Conservation (phyloP, 1,140 invertebrate genomes). For the Drosophila ambigua region DNA sequence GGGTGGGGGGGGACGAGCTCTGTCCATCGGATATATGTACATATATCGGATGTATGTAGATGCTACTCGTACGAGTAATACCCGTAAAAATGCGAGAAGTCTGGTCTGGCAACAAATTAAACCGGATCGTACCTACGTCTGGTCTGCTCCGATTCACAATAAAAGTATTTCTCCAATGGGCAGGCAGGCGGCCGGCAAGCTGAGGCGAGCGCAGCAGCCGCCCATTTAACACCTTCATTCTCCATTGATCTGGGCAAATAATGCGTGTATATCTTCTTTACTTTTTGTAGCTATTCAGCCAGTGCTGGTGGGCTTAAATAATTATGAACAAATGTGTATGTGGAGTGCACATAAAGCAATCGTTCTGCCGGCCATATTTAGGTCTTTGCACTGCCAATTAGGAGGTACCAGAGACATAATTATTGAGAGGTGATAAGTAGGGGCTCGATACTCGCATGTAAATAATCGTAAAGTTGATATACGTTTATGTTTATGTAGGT, state of each 20-base stretch:
- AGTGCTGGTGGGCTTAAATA: conserved; percentile 11
- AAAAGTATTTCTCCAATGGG: conserved; percentile 8
- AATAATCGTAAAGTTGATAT: neutral
- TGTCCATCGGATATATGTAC: neutral
- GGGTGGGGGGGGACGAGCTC: neutral
- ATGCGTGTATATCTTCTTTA: conserved; percentile 21
- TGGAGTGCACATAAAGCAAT: conserved; percentile 24
- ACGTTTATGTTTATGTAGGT: neutral
- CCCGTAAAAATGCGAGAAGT: neutral
- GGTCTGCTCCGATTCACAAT: conserved; percentile 27
- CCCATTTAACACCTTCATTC: conserved; percentile 49
- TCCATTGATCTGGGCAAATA: conserved; percentile 43
- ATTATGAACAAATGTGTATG: conserved; percentile 28
- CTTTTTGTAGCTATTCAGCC: neutral
- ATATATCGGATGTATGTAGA: no score
- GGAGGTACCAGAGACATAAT: conserved; percentile 35
- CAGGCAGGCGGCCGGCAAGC: neutral
- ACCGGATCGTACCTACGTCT: neutral
- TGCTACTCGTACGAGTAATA: no score
- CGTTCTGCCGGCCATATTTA: conserved; percentile 9
- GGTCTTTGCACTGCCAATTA: conserved; percentile 39
- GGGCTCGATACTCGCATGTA: no score
- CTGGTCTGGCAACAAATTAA: conserved; percentile 1
- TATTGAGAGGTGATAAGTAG: conserved; percentile 33
- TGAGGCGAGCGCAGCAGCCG: conserved; percentile 18